Evolutionary conservation across 1,140 invertebrate species (phyloP).

Genomic region (Limonius californicus): DNA sequence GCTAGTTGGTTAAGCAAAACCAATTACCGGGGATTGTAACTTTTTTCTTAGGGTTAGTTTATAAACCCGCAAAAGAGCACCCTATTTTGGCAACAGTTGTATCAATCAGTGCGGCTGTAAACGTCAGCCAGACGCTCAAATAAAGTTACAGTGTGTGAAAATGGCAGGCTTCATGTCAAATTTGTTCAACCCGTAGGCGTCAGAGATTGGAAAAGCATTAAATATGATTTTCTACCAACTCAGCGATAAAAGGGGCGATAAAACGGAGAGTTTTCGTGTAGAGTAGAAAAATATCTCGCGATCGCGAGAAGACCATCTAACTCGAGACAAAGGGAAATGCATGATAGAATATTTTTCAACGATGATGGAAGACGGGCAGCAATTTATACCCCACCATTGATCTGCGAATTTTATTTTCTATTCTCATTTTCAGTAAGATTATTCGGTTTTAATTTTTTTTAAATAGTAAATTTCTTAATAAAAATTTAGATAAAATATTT

Average conservation of each 20-base stretch:
- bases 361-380: background rate
- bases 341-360: background rate
- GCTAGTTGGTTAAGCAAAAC: no score
- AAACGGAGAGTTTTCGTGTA: background rate
- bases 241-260: background rate
- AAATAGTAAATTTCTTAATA: no score
- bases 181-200: background rate
- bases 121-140: background rate
- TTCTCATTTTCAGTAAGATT: no score
- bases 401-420: no score
- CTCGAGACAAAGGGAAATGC: background rate
- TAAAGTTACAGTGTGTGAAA: background rate
- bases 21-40: no score
- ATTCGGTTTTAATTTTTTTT: no score
- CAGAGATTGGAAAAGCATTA: background rate
- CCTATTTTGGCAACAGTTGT: background rate
- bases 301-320: background rate
- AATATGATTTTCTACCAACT: constrained; percentile 1
- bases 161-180: constrained; percentile 1
- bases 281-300: background rate
- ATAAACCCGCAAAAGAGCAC: no score
- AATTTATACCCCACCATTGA: no score
- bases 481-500: no score
- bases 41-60: no score
- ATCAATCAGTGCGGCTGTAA: background rate